Percentiles rank a stretch among this genome's conserved stretches.
Conservation (phyloP, 2,888 invertebrate genomes). For the Aporophyla nigra region DNA sequence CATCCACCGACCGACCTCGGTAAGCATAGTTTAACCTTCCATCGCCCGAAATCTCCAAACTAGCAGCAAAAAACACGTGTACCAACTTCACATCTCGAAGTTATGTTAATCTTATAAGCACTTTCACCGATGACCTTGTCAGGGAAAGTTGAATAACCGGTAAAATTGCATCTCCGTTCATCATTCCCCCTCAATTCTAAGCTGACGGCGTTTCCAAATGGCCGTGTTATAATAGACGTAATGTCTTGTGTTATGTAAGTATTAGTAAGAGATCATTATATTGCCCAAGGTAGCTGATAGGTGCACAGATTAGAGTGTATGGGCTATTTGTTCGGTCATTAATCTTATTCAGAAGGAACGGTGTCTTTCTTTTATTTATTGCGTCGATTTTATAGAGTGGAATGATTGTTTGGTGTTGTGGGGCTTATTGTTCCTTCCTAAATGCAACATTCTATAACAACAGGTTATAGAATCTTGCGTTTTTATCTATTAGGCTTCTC, state of each 20-base stretch:
- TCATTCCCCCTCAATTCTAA: neutral
- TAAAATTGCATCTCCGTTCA: constrained; percentile 23
- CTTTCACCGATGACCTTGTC: constrained; percentile 67
- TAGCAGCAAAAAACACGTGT: constrained; percentile 15
- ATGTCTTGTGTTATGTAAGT: constrained; percentile 56
- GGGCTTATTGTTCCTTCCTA: too few relatives aligned
- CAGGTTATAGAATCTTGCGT: neutral
- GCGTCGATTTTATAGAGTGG: constrained; percentile 32
- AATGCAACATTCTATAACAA: too few relatives aligned
- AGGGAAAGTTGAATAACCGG: constrained; percentile 61
- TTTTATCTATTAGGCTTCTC: neutral
- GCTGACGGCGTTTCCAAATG: constrained; percentile 1
- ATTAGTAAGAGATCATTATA: constrained; percentile 52
- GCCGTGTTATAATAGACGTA: constrained; percentile 47
- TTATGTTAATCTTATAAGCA: constrained; percentile 42
- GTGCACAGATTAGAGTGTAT: constrained; percentile 17
- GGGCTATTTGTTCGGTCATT: constrained; percentile 33
- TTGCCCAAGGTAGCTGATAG: constrained; percentile 54
- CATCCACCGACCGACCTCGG: neutral
- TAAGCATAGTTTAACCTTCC: neutral
- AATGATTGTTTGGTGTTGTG: constrained; percentile 24
- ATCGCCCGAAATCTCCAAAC: too few relatives aligned
- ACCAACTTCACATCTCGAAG: constrained; percentile 38
- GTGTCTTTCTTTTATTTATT: constrained; percentile 18
- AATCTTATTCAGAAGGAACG: constrained; percentile 45